Evolutionary conservation across 2,797 vertebrate genomes (phyloP).

Genomic region (Threskiornis aethiopicus): DNA sequence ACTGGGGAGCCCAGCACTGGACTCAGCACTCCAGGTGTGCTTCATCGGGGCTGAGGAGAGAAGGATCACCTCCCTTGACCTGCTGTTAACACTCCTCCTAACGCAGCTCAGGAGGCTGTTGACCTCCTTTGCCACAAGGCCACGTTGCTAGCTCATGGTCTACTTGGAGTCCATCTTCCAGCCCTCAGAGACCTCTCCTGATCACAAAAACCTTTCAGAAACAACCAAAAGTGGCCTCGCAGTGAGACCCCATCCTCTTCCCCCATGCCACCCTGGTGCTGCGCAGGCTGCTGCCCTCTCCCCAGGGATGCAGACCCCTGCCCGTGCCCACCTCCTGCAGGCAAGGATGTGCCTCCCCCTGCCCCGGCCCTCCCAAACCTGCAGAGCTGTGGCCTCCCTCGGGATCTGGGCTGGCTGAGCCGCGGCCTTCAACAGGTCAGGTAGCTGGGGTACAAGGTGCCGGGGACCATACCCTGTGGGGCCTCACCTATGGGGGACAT

Average conservation of each 20-base stretch:
- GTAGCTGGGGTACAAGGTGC: neutral
- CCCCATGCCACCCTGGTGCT: neutral
- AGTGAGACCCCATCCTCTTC: neutral
- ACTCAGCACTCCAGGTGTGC: neutral
- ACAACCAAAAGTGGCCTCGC: neutral
- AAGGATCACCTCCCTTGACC: neutral
- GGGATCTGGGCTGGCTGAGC: neutral
- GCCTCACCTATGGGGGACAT: neutral
- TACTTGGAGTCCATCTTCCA: neutral
- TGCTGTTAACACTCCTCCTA: too few relatives aligned
- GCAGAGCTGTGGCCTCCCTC: neutral
- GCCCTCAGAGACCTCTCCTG: neutral
- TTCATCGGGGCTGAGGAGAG: neutral
- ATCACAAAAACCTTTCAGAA: neutral
- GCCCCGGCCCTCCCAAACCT: rapidly evolving
- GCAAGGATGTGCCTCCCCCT: neutral
- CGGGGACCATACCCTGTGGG: neutral
- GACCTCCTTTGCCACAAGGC: neutral
- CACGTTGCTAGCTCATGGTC: neutral
- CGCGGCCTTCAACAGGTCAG: rapidly evolving
- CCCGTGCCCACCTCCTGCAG: neutral
- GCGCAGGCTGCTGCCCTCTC: neutral
- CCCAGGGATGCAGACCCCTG: neutral
- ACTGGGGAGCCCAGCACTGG: neutral
- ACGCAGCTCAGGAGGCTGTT: neutral